Conservation (phyloP, 53 echinoderm and acorn worm genomes). For the Patiria pectinifera region DNA sequence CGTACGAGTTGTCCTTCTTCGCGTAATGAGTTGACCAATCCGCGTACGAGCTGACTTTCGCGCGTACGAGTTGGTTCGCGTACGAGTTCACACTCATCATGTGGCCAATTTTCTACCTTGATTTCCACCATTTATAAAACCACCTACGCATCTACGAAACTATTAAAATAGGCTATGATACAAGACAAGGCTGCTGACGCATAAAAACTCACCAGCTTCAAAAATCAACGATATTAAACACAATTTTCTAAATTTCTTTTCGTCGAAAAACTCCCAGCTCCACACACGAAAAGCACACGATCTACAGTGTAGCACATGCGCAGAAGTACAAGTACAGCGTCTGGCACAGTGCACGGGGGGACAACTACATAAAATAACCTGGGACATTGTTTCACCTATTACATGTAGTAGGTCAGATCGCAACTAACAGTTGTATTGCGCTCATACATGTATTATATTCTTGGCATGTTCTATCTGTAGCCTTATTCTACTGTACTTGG, state of each 20-base stretch:
- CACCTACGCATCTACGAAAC: not conserved
- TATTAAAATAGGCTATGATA: not conserved
- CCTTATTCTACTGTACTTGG: too few relatives aligned
- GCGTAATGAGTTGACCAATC: too few relatives aligned
- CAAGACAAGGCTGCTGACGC: constrained; percentile 5
- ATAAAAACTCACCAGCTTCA: constrained; percentile 50
- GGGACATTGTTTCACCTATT: not conserved
- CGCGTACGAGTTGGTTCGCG: too few relatives aligned
- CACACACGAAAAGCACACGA: not conserved
- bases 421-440: too few relatives aligned
- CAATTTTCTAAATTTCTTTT: constrained; percentile 1
- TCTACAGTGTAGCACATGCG: not conserved
- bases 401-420: too few relatives aligned
- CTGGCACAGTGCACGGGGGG: not conserved
- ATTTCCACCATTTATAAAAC: not conserved
- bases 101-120: not conserved
- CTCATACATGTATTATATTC: too few relatives aligned
- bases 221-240: constrained; percentile 27
- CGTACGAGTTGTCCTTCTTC: too few relatives aligned
- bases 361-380: not conserved
- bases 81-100: not conserved
- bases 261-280: not conserved
- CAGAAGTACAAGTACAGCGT: not conserved
- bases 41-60: too few relatives aligned
- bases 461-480: too few relatives aligned